These are phyloP conservation scores for Oncorhynchus kisutch DNA, from an alignment of 2,113 vertebrate genomes.

Conservation along the genomic window DNA sequence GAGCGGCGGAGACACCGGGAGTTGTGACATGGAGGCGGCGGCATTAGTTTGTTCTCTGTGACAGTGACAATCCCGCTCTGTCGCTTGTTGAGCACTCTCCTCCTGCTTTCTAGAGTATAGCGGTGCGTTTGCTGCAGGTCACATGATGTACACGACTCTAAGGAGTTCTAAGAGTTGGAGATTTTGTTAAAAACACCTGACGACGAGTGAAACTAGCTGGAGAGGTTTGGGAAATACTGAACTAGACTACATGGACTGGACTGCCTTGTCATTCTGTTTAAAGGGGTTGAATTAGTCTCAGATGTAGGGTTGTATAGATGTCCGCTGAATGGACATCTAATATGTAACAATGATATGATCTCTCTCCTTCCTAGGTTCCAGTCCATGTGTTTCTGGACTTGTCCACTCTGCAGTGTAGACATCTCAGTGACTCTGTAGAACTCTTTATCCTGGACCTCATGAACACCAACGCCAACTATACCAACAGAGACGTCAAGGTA, in stretches of 20 bases:
- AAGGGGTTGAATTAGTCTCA: too few relatives aligned
- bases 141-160: too few relatives aligned
- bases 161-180: too few relatives aligned
- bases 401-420: constrained; percentile 80
- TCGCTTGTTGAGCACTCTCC: constrained; percentile 12
- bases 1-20: constrained; percentile 41
- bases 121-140: too few relatives aligned
- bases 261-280: too few relatives aligned
- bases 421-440: constrained; percentile 85
- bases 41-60: constrained; percentile 45
- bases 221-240: too few relatives aligned
- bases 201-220: too few relatives aligned
- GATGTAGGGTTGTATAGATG: too few relatives aligned
- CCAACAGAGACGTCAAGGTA: constrained; percentile 86
- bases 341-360: too few relatives aligned
- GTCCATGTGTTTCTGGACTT: constrained; percentile 92
- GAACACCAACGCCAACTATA: constrained; percentile 80
- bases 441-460: constrained; percentile 91
- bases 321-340: too few relatives aligned
- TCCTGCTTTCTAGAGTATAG: constrained; percentile 8
- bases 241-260: too few relatives aligned
- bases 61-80: constrained; percentile 31
- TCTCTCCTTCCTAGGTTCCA: constrained; percentile 78
- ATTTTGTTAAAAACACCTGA: not conserved
- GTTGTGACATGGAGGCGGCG: constrained; percentile 37